A percentile compares a stretch with the other conserved stretches of the same genome.
phyloP scores from a whole-genome alignment of 1,140 invertebrate genomes.

The Dendroctonus ponderosae region DNA sequence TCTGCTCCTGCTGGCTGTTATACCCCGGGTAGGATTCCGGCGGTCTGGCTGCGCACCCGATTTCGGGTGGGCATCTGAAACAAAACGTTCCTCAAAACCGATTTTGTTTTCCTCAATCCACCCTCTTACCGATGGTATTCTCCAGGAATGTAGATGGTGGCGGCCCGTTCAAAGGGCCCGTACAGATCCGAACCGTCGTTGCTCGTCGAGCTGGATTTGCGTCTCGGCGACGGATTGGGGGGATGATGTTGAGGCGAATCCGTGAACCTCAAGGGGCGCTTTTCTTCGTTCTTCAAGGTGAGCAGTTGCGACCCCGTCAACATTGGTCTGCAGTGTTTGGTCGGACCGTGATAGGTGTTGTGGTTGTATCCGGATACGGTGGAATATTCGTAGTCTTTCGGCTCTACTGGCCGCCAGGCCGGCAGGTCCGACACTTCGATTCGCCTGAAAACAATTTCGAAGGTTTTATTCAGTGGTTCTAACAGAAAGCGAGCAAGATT shows the following conservation, averaged over 20 bases:
- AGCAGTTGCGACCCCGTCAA: conserved; percentile 53
- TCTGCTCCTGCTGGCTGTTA: conserved; percentile 43
- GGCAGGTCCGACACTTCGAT: conserved; percentile 42
- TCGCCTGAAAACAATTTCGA: conserved; percentile 33
- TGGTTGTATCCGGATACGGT: conserved; percentile 67
- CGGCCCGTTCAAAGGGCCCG: conserved; percentile 51
- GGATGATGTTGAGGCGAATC: conserved; percentile 73
- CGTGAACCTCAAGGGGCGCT: conserved; percentile 70
- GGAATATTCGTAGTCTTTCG: conserved; percentile 58
- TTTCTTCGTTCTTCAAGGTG: conserved; percentile 55
- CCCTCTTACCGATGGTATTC: conserved; percentile 48
- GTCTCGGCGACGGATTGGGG: conserved; percentile 68
- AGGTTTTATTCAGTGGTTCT: neutral
- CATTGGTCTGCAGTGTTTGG: conserved; percentile 71
- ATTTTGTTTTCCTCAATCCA: neutral
- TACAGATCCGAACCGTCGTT: conserved; percentile 61
- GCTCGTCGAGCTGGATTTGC: conserved; percentile 66
- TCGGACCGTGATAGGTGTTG: conserved; percentile 89
- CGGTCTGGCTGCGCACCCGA: conserved; percentile 30
- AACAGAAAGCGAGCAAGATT: neutral
- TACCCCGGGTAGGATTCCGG: conserved; percentile 22
- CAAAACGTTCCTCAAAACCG: neutral
- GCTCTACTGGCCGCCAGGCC: conserved; percentile 45
- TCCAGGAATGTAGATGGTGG: conserved; percentile 58
- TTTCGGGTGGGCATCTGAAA: conserved; percentile 2